Evolutionary conservation across 2,113 vertebrate genomes (phyloP).

Genomic region (Nanorana parkeri): DNA sequence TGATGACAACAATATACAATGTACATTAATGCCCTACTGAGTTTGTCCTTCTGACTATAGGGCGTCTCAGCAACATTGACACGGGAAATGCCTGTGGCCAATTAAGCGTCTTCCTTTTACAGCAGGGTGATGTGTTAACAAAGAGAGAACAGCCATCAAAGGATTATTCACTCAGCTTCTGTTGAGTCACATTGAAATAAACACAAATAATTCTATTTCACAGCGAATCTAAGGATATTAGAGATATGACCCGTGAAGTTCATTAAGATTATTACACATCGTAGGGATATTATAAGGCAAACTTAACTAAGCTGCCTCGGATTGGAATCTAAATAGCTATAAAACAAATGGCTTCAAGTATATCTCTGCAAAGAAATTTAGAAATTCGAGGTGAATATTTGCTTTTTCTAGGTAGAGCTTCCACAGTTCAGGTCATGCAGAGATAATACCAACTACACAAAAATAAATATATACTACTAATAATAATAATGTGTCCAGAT

Average conservation of each 20-base stretch:
- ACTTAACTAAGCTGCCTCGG: neutral
- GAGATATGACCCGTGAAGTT: constrained; percentile 28
- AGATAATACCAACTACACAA: no score
- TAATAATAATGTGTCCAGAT: no score
- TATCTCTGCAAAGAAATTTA: no score
- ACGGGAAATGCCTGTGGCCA: constrained; percentile 11
- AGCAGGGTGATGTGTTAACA: constrained; percentile 2
- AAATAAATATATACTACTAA: no score
- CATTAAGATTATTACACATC: neutral
- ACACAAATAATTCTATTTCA: constrained; percentile 30
- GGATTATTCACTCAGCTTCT: constrained; percentile 23
- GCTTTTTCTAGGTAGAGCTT: no score
- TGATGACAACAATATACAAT: neutral
- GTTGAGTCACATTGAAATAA: constrained; percentile 43
- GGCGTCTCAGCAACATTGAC: constrained; percentile 1
- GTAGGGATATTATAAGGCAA: neutral
- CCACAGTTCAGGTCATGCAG: no score
- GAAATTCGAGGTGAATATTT: no score
- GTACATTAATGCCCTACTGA: constrained; percentile 28
- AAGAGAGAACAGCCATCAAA: constrained; percentile 30
- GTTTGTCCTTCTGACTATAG: constrained; percentile 39
- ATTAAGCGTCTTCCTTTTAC: constrained; percentile 40
- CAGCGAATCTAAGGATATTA: neutral
- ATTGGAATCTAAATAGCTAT: no score
- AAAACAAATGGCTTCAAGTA: no score